Evolutionary conservation across 92 coral and sea anemone species (phyloP).

Genomic region (Porites lobata): DNA sequence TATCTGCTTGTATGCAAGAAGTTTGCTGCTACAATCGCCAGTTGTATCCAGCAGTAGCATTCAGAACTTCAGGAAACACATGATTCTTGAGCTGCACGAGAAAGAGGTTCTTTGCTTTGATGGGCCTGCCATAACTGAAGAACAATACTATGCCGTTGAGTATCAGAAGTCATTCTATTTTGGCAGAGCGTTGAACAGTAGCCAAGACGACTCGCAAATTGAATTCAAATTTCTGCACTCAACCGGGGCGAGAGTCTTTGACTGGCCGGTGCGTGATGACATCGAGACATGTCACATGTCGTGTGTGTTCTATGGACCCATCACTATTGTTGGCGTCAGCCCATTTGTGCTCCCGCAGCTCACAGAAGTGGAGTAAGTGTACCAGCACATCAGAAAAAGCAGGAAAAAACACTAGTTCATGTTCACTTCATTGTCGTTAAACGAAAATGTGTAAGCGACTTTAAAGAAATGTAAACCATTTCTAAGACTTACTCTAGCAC

Average conservation of each 20-base stretch:
- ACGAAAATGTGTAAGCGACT: background rate
- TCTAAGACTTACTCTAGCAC: background rate
- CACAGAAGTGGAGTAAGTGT: constrained; percentile 25
- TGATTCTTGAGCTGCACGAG: constrained; percentile 62
- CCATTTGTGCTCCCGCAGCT: constrained; percentile 35
- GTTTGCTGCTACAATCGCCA: constrained; percentile 54
- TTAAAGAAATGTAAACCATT: background rate
- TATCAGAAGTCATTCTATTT: constrained; percentile 53
- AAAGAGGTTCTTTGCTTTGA: constrained; percentile 19
- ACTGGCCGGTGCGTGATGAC: constrained; percentile 34
- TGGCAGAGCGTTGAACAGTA: constrained; percentile 51
- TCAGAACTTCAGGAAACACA: constrained; percentile 42
- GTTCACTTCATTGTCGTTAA: background rate
- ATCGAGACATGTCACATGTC: constrained; percentile 28
- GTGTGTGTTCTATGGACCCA: constrained; percentile 35
- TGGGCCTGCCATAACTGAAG: background rate
- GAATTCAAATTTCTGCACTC: constrained; percentile 57
- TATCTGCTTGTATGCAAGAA: constrained; percentile 59
- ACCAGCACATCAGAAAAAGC: constrained; percentile 14
- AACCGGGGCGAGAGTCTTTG: constrained; percentile 41
- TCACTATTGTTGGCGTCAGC: constrained; percentile 23
- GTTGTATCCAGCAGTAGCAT: constrained; percentile 32
- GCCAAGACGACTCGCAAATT: background rate
- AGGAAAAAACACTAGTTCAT: constrained; percentile 9
- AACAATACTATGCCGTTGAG: constrained; percentile 61